phyloP scores from a whole-genome alignment of 2,888 invertebrate genomes.

The Athetis lepigone region DNA sequence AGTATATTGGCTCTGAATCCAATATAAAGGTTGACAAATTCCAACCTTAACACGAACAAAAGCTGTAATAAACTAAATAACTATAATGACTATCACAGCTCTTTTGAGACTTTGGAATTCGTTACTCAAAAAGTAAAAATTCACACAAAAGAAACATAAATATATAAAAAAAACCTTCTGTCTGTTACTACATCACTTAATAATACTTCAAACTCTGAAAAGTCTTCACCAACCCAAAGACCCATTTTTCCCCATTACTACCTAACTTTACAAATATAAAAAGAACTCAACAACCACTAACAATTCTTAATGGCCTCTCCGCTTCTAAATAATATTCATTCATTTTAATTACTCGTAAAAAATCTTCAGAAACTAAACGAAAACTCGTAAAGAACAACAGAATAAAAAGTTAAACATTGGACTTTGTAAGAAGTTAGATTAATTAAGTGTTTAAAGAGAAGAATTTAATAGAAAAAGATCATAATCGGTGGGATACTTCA shows the following conservation, averaged over 20 bases:
- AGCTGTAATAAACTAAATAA: too few species aligned
- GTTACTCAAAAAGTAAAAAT: too few species aligned
- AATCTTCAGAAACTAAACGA: slow-evolving; percentile 56
- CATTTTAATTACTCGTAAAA: slow-evolving; percentile 66
- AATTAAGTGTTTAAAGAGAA: slow-evolving; percentile 57
- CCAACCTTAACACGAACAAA: too few species aligned
- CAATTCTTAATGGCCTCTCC: slow-evolving; percentile 36
- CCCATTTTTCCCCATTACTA: slow-evolving; percentile 40
- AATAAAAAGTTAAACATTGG: slow-evolving; percentile 55
- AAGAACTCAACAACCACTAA: slow-evolving; percentile 39
- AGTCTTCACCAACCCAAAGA: slow-evolving; percentile 9
- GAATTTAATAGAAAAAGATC: slow-evolving; percentile 45
- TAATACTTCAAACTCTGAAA: not conserved
- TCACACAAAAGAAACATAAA: too few species aligned
- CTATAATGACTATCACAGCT: too few species aligned
- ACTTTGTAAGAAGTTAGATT: slow-evolving; percentile 59
- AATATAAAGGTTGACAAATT: too few species aligned
- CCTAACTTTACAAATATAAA: slow-evolving; percentile 46
- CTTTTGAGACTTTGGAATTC: too few species aligned
- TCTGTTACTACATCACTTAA: not conserved
- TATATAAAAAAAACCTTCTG: not conserved
- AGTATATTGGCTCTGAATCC: too few species aligned
- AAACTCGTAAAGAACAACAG: slow-evolving; percentile 60
- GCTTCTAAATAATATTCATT: slow-evolving; percentile 58
- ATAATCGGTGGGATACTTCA: slow-evolving; percentile 23